Conservation (phyloP, 2,797 vertebrate species). For the Xenentodon cancila region DNA sequence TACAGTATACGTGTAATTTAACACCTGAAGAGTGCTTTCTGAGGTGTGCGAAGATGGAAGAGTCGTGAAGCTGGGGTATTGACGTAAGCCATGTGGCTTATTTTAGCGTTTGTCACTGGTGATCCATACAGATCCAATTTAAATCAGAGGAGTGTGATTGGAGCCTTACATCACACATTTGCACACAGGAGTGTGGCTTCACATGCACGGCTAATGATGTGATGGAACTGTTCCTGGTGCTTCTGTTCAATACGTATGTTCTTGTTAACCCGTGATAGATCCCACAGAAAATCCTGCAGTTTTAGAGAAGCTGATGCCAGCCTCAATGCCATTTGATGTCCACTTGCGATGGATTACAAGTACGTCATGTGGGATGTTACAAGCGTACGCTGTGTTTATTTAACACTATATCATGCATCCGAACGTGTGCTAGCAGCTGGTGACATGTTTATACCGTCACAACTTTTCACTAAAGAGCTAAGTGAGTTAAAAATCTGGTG, state of each 20-base stretch:
- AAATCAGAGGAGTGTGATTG: not conserved
- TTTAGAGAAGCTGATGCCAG: too few relatives aligned
- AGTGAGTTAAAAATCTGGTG: too few relatives aligned
- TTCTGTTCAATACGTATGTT: conserved; percentile 18
- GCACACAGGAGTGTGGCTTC: conserved; percentile 10
- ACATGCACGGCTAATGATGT: conserved; percentile 14
- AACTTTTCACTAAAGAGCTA: too few relatives aligned
- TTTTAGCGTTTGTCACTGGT: conserved; percentile 30
- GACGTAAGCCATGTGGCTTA: conserved; percentile 13
- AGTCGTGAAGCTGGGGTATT: not conserved
- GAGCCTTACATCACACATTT: conserved; percentile 34
- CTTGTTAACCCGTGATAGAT: conserved; percentile 5
- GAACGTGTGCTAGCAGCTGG: too few relatives aligned
- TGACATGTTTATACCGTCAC: too few relatives aligned
- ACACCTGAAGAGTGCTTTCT: conserved; percentile 1
- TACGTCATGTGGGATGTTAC: too few relatives aligned
- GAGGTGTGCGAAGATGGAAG: not conserved
- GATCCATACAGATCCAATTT: conserved; percentile 28
- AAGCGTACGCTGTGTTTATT: too few relatives aligned
- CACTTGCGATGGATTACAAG: too few relatives aligned
- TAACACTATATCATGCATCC: too few relatives aligned
- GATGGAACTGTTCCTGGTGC: conserved; percentile 22
- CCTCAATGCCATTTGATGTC: too few relatives aligned
- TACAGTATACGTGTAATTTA: not conserved
- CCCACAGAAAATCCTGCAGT: too few relatives aligned